phyloP scores from a whole-genome alignment of 2,888 invertebrate species.

The Cerceris ruficornis region DNA sequence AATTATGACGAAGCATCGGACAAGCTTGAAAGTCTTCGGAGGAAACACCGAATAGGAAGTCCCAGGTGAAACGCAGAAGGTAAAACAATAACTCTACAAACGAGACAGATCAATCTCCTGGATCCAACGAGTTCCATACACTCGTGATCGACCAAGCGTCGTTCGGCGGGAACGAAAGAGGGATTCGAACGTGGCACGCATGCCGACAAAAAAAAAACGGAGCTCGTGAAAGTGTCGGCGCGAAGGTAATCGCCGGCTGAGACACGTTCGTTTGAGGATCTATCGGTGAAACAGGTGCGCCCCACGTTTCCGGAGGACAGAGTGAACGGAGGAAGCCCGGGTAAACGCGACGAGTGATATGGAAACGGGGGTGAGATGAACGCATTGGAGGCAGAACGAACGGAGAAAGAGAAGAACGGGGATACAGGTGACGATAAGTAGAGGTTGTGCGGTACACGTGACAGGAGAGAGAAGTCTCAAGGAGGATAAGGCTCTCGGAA shows the following conservation, averaged over 20 bases:
- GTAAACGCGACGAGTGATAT: not conserved
- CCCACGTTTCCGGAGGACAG: slow-evolving; percentile 39
- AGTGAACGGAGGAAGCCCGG: slow-evolving; percentile 1
- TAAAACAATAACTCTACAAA: too few relatives aligned
- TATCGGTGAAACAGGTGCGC: slow-evolving; percentile 59
- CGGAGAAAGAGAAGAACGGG: slow-evolving; percentile 35
- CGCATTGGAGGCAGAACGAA: slow-evolving; percentile 33
- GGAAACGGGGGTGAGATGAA: not conserved
- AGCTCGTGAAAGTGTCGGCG: slow-evolving; percentile 56
- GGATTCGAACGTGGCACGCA: slow-evolving; percentile 48
- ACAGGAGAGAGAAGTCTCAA: slow-evolving; percentile 6
- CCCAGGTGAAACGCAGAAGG: too few relatives aligned
- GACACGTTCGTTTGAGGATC: slow-evolving; percentile 29
- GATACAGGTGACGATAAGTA: not conserved
- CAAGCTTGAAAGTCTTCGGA: not conserved
- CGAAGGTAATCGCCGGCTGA: slow-evolving; percentile 14
- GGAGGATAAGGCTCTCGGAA: not conserved
- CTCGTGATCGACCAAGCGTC: not conserved
- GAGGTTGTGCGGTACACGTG: slow-evolving; percentile 42
- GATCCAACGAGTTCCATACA: not conserved
- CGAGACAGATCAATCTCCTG: too few relatives aligned
- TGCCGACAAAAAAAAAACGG: slow-evolving; percentile 31
- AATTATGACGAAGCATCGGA: not conserved
- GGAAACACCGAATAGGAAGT: not conserved
- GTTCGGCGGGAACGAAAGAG: slow-evolving; percentile 24